Evolutionary conservation across 1,140 invertebrate species (phyloP).

Genomic region (Brachionus rubens): DNA sequence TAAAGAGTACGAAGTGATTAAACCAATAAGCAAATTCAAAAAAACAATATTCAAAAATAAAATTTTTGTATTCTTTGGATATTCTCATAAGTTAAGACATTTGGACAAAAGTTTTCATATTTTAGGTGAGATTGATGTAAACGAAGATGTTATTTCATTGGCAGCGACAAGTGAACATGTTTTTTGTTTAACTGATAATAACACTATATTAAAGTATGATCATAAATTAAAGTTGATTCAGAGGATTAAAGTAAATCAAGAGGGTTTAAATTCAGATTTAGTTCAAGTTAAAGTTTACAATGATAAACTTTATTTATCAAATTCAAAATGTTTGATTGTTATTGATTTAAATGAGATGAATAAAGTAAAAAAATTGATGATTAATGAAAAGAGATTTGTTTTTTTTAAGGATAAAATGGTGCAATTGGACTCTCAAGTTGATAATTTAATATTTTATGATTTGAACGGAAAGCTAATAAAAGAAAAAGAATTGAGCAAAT

Average conservation of each 20-base stretch:
- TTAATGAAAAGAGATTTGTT: conserved; percentile 12
- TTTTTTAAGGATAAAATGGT: background rate
- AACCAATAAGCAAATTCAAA: background rate
- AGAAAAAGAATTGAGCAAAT: background rate
- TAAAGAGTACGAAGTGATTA: background rate
- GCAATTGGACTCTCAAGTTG: background rate
- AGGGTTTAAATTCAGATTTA: background rate
- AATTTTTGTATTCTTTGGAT: conserved; percentile 15
- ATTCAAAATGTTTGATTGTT: background rate
- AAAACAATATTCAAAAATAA: background rate
- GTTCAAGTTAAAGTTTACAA: background rate
- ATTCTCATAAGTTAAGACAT: background rate
- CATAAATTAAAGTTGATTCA: background rate
- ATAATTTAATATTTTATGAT: background rate
- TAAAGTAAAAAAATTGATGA: background rate
- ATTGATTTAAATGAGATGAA: background rate
- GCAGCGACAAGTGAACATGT: background rate
- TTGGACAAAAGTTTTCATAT: background rate
- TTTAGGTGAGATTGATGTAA: background rate
- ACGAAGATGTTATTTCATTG: background rate
- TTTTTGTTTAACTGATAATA: background rate
- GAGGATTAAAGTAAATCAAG: background rate
- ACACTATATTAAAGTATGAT: background rate
- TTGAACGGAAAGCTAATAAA: background rate
- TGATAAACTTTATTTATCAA: background rate